Percentiles rank a stretch among this genome's conserved stretches.
These are phyloP conservation scores for Pandemis corylana DNA, from an alignment of 2,888 invertebrate species.

Conservation along the genomic window DNA sequence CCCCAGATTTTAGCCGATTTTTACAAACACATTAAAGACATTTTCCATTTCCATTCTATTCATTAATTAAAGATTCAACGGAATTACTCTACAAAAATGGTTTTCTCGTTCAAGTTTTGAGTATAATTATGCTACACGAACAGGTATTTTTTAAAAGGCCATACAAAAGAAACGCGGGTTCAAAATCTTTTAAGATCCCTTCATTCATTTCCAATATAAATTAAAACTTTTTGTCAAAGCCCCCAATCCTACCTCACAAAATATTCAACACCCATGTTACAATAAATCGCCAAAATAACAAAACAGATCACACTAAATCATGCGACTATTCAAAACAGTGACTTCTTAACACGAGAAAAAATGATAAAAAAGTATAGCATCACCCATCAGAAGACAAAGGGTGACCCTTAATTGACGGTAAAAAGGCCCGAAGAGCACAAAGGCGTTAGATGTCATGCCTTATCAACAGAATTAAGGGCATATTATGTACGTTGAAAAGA, in stretches of 20 bases:
- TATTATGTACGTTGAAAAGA: conserved; percentile 81
- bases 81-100: too few species aligned
- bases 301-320: conserved; percentile 78
- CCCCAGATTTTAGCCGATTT: too few species aligned
- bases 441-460: conserved; percentile 81
- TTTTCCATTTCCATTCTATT: too few species aligned
- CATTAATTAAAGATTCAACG: too few species aligned
- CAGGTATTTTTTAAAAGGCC: not conserved
- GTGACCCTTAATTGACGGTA: conserved; percentile 75
- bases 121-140: too few species aligned
- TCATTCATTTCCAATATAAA: conserved; percentile 37
- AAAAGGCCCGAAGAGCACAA: conserved; percentile 71
- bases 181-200: conserved; percentile 19
- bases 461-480: conserved; percentile 83
- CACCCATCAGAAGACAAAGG: conserved; percentile 77
- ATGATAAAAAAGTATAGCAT: conserved; percentile 74
- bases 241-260: conserved; percentile 46
- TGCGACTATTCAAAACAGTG: conserved; percentile 77
- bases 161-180: conserved; percentile 25
- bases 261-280: conserved; percentile 65
- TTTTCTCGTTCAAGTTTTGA: too few species aligned
- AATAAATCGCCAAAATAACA: conserved; percentile 77
- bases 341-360: conserved; percentile 63
- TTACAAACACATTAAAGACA: too few species aligned
- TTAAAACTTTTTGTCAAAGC: conserved; percentile 60